phyloP scores from a whole-genome alignment of 2,888 invertebrate species.

The Pheosia tremula region DNA sequence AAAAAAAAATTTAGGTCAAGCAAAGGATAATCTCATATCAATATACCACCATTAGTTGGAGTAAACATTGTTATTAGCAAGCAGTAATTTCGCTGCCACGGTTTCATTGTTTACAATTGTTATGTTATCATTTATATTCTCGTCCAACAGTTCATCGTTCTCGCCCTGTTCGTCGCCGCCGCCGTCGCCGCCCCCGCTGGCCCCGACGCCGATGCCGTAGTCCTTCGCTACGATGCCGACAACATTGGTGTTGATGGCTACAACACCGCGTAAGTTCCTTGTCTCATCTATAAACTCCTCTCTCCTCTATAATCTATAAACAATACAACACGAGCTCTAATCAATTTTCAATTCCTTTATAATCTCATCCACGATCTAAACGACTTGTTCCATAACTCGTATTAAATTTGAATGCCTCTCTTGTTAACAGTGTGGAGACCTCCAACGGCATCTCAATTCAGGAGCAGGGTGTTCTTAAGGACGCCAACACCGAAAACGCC shows the following conservation, averaged over 20 bases:
- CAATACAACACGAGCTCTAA: too few relatives aligned
- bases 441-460: conserved; percentile 56
- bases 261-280: conserved; percentile 56
- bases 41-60: background rate
- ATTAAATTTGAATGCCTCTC: conserved; percentile 3
- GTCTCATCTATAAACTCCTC: background rate
- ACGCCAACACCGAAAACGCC: conserved; percentile 61
- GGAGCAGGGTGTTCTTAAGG: conserved; percentile 49
- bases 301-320: background rate
- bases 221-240: conserved; percentile 45
- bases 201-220: conserved; percentile 53
- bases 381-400: too few relatives aligned
- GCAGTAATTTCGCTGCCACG: too few relatives aligned
- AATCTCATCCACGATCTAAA: too few relatives aligned
- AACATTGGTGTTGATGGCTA: conserved; percentile 66
- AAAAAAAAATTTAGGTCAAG: too few relatives aligned
- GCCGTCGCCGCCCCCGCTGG: conserved; percentile 57
- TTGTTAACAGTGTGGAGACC: conserved; percentile 54
- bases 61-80: background rate
- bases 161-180: conserved; percentile 61
- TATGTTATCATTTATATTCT: conserved; percentile 11
- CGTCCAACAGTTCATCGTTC: conserved; percentile 66
- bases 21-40: too few relatives aligned
- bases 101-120: too few relatives aligned
- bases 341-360: too few relatives aligned